Evolutionary conservation across 1,140 invertebrate genomes (phyloP), one percentile per base, ranked within the genome.

Genomic region (Drosophila quadrilineata): DNA sequence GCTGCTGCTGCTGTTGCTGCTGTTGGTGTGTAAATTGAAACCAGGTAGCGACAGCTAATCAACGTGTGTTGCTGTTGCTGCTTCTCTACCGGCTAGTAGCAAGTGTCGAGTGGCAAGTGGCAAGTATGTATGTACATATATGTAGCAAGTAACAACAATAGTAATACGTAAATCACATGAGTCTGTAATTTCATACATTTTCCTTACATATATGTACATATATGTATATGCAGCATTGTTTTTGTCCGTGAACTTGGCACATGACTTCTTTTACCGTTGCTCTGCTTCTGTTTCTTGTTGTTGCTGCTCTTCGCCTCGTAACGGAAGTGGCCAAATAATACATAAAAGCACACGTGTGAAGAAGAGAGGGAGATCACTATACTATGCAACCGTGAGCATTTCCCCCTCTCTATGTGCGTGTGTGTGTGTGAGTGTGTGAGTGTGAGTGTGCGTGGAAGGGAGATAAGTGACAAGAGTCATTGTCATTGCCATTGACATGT

Each of bases 171-270:
- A 84, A 77, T 82, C 76, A 64, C 76, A 65, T 59, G 48, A 40
- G 63, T 63, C 76, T 77, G 73, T 84, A 77, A 84, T 84, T 84
- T 69, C 79, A 84, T 84, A 63, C 62, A 40, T 82, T 40, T 53
- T 35, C 49, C 46, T 71, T 19, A 22, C 8, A 49, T 19, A 36
- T n/a, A 22, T 16, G 9, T 6, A 40, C 24, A 40, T 12, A 17
- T 0, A 5, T 6, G 16, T 2, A 46, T 28, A 1, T 17, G 40
- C 22, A 52, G 48, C 48, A 33, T 59, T 68, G 62, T 57, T 65
- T 45, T 66, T 77, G 52, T 40, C 52, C 52, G 52, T 77, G 74
- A 77, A 77, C 74, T 77, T 77, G 74, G 72, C 72, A 65, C 65
- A 69, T 56, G 62, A 48, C 46, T 49, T 59, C 53, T 31, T 63